Percentiles rank a stretch among this genome's conserved stretches.
phyloP scores from a whole-genome alignment of 2,797 vertebrate species.

The Enteromius anoplus region DNA sequence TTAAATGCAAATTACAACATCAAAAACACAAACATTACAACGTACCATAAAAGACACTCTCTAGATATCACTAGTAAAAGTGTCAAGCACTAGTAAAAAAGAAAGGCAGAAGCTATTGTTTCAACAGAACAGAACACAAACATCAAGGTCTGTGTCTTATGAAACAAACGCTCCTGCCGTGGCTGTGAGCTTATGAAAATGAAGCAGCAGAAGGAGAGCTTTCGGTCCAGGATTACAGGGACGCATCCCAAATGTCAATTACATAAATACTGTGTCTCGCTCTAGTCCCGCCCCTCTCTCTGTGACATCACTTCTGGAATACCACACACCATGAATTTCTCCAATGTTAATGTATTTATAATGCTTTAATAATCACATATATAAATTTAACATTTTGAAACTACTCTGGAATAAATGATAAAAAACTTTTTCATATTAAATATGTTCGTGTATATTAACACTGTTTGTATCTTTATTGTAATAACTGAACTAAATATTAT shows the following conservation, averaged over 20 bases:
- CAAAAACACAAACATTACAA: neutral
- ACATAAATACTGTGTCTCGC: conserved; percentile 67
- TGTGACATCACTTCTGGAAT: conserved; percentile 38
- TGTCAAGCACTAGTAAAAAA: neutral
- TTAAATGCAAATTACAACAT: neutral
- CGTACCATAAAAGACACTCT: neutral
- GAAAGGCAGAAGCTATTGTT: neutral
- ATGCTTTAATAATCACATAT: neutral
- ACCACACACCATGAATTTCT: conserved; percentile 33
- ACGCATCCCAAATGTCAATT: conserved; percentile 65
- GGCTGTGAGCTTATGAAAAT: conserved; percentile 8
- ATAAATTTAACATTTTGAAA: neutral
- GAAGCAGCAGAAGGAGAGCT: conserved; percentile 17
- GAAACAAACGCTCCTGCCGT: neutral
- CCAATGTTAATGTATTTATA: neutral
- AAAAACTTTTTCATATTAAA: neutral
- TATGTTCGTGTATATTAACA: no score
- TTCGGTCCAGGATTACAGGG: conserved; percentile 30
- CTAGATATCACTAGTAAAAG: neutral
- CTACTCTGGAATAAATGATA: neutral
- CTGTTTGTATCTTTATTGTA: neutral
- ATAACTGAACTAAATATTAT: neutral
- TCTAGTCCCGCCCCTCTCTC: neutral
- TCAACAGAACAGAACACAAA: neutral
- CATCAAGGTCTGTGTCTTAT: neutral